Conservation (phyloP, 2,113 vertebrate genomes). For the Bubo bubo region DNA sequence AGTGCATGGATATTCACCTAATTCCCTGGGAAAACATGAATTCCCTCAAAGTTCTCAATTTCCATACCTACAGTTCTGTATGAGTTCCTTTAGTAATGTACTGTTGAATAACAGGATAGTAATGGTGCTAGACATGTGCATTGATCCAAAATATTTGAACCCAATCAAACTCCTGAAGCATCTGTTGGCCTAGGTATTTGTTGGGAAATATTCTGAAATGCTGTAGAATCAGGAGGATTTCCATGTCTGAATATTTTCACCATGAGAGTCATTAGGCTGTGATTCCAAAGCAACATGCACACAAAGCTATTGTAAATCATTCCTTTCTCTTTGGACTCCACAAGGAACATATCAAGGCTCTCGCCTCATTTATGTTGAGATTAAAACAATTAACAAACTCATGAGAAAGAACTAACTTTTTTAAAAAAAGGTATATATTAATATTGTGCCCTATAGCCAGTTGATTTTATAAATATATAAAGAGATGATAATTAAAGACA, state of each 20-base stretch:
- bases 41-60: not conserved
- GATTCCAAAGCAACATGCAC: not conserved
- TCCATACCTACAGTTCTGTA: not conserved
- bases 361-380: not conserved
- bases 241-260: not conserved
- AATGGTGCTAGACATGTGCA: not conserved
- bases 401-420: not conserved
- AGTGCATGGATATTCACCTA: not conserved
- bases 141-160: not conserved
- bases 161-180: not conserved
- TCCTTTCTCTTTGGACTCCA: not conserved
- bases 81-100: not conserved
- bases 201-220: not conserved
- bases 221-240: not conserved
- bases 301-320: not conserved
- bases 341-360: not conserved
- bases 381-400: not conserved
- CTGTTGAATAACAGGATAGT: not conserved
- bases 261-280: not conserved
- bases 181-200: not conserved
- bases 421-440: not conserved
- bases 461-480: not conserved
- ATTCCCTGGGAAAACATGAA: not conserved
- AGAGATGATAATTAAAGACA: not conserved
- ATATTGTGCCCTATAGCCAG: not conserved